These are phyloP conservation scores for Zoanthus sociatus DNA, from an alignment of 92 coral and sea anemone species.

Conservation along the genomic window DNA sequence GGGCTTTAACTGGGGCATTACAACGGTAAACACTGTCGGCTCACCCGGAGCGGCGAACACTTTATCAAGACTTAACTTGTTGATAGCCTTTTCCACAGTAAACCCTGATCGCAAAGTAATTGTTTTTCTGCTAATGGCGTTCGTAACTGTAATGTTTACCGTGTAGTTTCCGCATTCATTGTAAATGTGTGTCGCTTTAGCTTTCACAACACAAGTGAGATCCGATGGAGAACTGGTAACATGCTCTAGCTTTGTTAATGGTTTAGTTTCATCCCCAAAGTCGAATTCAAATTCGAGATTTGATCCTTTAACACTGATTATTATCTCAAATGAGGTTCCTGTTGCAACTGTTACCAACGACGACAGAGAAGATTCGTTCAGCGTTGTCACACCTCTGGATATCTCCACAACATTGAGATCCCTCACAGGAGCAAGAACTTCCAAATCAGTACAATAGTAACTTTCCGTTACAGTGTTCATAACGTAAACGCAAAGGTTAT, in stretches of 20 bases:
- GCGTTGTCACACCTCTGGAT: conserved; percentile 5
- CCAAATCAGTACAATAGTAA: conserved; percentile 1
- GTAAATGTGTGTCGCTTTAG: conserved; percentile 19
- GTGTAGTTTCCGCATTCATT: conserved; percentile 19
- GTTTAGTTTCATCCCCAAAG: conserved; percentile 20
- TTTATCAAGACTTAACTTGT: not conserved
- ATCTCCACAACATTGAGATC: not conserved
- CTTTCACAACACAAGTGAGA: conserved; percentile 6
- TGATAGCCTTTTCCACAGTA: not conserved
- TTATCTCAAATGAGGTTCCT: not conserved
- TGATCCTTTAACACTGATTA: conserved; percentile 21
- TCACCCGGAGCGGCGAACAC: not conserved
- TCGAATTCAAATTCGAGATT: conserved; percentile 31
- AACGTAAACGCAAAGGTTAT: conserved; percentile 16
- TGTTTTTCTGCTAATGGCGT: conserved; percentile 31
- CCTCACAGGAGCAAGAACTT: conserved; percentile 41
- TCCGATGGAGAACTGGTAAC: not conserved
- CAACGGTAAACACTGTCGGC: not conserved
- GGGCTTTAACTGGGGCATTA: not conserved
- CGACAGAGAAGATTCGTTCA: not conserved
- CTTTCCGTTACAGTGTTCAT: conserved; percentile 22
- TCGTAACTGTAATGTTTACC: conserved; percentile 14
- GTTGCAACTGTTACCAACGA: conserved; percentile 19
- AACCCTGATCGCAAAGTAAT: conserved; percentile 29
- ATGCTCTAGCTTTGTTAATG: not conserved